A percentile compares a stretch with the other conserved stretches of the same genome.
Evolutionary conservation across 2,797 vertebrate genomes (phyloP).

Genomic region (Lepus oiostolus): DNA sequence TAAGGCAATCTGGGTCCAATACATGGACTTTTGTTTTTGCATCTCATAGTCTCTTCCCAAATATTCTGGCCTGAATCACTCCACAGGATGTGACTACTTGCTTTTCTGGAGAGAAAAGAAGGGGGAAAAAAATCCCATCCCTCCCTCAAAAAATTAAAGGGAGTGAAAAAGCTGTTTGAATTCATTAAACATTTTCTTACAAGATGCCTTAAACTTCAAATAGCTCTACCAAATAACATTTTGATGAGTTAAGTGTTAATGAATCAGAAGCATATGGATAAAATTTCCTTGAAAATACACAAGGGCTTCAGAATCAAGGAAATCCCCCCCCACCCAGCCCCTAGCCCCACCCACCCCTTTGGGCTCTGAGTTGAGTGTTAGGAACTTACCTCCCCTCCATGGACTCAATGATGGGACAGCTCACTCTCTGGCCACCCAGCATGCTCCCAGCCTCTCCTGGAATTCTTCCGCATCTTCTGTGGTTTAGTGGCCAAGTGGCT

Average conservation of each 20-base stretch:
- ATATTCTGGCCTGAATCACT: slow-evolving; percentile 56
- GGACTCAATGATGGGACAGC: slow-evolving; percentile 9
- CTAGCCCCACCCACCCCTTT: not conserved
- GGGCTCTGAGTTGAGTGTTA: slow-evolving; percentile 18
- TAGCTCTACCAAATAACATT: slow-evolving; percentile 72
- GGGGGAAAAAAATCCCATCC: not conserved
- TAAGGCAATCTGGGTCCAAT: not conserved
- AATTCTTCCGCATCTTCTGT: slow-evolving; percentile 70
- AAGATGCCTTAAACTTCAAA: slow-evolving; percentile 72
- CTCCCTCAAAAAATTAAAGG: slow-evolving; percentile 54
- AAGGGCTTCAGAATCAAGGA: slow-evolving; percentile 67
- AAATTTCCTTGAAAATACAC: slow-evolving; percentile 77
- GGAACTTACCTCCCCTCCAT: slow-evolving; percentile 10
- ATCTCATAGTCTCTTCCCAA: slow-evolving; percentile 63
- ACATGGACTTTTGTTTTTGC: not conserved
- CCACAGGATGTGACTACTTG: slow-evolving; percentile 64
- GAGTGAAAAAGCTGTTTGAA: slow-evolving; percentile 31
- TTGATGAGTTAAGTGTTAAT: slow-evolving; percentile 84
- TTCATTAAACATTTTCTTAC: slow-evolving; percentile 73
- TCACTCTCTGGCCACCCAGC: slow-evolving; percentile 74
- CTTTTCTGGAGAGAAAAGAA: slow-evolving; percentile 57
- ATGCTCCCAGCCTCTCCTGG: slow-evolving; percentile 54
- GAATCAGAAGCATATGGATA: slow-evolving; percentile 85
- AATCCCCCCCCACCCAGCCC: not conserved
- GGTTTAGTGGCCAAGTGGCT: slow-evolving; percentile 78